Percentiles rank a stretch among this genome's conserved stretches.
Evolutionary conservation across 1,140 invertebrate genomes (phyloP).

Genomic region (Lamellibrachia luymesi): DNA sequence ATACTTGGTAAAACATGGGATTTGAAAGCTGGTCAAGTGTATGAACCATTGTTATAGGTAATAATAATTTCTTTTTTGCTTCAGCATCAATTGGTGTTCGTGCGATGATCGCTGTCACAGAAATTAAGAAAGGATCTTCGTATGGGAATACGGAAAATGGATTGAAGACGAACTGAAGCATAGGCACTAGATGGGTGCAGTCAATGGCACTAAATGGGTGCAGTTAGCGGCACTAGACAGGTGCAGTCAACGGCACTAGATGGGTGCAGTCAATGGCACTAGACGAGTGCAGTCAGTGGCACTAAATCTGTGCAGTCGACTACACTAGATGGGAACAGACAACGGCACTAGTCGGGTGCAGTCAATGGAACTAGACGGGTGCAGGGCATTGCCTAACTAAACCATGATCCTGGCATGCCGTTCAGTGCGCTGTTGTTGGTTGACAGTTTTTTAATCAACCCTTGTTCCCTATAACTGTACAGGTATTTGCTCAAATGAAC

Average conservation of each 20-base stretch:
- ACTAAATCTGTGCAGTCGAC: too few relatives aligned
- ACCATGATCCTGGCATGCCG: neutral
- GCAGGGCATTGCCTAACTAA: neutral
- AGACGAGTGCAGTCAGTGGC: neutral
- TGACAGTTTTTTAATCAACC: neutral
- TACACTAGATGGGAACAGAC: too few relatives aligned
- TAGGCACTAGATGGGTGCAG: neutral
- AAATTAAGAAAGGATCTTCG: slow-evolving; percentile 12
- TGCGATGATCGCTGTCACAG: slow-evolving; percentile 12
- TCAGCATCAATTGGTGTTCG: slow-evolving; percentile 3
- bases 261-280: too few relatives aligned
- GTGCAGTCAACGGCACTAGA: neutral
- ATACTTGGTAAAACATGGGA: neutral
- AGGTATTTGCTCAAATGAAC: neutral
- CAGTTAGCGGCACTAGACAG: too few relatives aligned
- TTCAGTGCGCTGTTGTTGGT: too few relatives aligned
- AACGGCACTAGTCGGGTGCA: neutral
- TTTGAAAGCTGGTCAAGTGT: neutral
- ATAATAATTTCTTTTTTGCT: neutral
- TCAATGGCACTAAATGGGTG: neutral
- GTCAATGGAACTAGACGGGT: neutral
- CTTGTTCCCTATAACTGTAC: neutral
- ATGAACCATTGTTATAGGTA: neutral
- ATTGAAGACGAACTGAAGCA: neutral
- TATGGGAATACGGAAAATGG: slow-evolving; percentile 8